phyloP scores from a whole-genome alignment of 1,140 invertebrate species.

The Rhagoletis pomonella region DNA sequence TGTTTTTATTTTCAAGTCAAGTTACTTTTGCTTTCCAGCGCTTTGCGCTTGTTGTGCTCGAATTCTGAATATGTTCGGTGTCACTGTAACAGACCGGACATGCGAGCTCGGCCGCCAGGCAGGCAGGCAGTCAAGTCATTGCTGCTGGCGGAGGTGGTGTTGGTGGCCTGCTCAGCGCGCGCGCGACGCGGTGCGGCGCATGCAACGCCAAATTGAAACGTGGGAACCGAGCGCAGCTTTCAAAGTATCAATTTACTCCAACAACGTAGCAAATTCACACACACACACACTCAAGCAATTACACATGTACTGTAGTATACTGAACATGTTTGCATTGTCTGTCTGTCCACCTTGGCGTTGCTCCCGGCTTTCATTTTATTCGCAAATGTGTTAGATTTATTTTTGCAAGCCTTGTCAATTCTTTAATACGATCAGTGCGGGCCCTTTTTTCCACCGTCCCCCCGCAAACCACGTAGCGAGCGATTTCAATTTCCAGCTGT shows the following conservation, averaged over 20 bases:
- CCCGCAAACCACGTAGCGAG: too few species aligned
- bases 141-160: slow-evolving; percentile 5
- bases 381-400: slow-evolving; percentile 32
- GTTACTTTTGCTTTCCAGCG: not conserved
- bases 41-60: slow-evolving; percentile 11
- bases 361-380: slow-evolving; percentile 12
- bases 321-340: not conserved
- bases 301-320: not conserved
- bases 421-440: slow-evolving; percentile 35
- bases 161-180: not conserved
- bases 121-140: not conserved
- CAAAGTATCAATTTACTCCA: slow-evolving; percentile 54
- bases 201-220: slow-evolving; percentile 50
- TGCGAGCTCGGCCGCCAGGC: slow-evolving; percentile 25
- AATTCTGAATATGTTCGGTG: slow-evolving; percentile 45
- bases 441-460: not conserved
- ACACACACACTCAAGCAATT: not conserved
- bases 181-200: not conserved
- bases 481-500: slow-evolving; percentile 41
- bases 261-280: not conserved
- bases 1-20: not conserved
- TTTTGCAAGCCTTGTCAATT: slow-evolving; percentile 50
- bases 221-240: slow-evolving; percentile 53
- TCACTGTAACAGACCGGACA: slow-evolving; percentile 51
- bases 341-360: not conserved